Conservation (phyloP, 2,797 vertebrate genomes). For the Myotis planiceps region DNA sequence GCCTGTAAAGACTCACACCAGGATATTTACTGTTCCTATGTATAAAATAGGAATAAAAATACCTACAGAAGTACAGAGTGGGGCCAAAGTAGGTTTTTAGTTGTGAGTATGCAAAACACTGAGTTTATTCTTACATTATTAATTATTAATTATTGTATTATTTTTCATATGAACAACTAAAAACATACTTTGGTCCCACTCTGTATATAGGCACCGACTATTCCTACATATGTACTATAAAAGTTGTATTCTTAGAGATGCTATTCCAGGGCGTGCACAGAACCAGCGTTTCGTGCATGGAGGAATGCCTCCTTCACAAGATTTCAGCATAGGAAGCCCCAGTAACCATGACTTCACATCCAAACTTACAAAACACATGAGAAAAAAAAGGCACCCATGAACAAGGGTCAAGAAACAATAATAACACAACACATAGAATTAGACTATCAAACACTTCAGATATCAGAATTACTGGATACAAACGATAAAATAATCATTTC, state of each 20-base stretch:
- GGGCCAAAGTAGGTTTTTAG: background rate
- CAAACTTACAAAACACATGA: background rate
- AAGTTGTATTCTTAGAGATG: conserved; percentile 31
- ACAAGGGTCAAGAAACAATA: background rate
- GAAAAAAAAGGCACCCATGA: background rate
- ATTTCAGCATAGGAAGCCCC: background rate
- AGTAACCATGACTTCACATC: background rate
- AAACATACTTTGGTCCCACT: background rate
- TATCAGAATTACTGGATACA: background rate
- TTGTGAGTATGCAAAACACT: background rate
- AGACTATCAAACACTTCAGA: background rate
- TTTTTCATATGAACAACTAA: background rate
- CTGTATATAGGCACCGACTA: background rate
- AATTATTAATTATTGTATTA: background rate
- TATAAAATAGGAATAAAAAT: conserved; percentile 6
- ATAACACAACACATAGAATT: background rate
- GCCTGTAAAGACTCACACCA: conserved; percentile 11
- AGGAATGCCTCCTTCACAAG: background rate
- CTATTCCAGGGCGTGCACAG: background rate
- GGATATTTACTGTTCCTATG: background rate
- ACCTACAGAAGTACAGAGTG: background rate
- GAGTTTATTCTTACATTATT: background rate
- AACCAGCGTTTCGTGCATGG: background rate
- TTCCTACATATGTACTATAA: background rate
- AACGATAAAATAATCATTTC: conserved; percentile 19